phyloP scores from a whole-genome alignment of 1,140 invertebrate species.

The Lordiphosa collinella region DNA sequence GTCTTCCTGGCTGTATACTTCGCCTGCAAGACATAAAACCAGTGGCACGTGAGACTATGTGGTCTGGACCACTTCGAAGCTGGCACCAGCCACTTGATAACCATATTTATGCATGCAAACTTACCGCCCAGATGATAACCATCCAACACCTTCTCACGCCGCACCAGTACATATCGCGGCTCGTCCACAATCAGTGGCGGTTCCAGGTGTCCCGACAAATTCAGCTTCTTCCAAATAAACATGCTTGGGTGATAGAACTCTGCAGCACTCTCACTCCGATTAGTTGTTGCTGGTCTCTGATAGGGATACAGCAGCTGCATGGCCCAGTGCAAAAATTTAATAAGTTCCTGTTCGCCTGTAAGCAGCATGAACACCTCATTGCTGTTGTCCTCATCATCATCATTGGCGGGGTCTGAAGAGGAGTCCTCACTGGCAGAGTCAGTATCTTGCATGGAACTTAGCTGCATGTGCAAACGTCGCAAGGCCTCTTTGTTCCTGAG shows the following conservation, averaged over 20 bases:
- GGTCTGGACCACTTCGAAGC: constrained; percentile 5
- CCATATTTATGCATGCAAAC: constrained; percentile 9
- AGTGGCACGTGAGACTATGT: constrained; percentile 2
- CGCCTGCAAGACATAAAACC: constrained; percentile 17
- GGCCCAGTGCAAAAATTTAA: constrained; percentile 71
- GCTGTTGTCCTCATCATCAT: constrained; percentile 19
- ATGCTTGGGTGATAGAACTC: constrained; percentile 66
- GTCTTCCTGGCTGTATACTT: constrained; percentile 25
- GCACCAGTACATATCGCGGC: constrained; percentile 66
- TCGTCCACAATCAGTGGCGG: constrained; percentile 72
- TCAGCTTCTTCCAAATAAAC: constrained; percentile 74
- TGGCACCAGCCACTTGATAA: constrained; percentile 18
- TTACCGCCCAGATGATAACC: constrained; percentile 52
- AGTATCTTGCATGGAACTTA: constrained; percentile 40
- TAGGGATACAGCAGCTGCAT: constrained; percentile 65
- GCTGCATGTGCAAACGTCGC: constrained; percentile 42
- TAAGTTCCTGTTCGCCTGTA: constrained; percentile 66
- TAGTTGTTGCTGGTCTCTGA: constrained; percentile 13
- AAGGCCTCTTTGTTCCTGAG: constrained; percentile 57
- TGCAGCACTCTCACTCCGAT: constrained; percentile 35
- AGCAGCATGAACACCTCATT: constrained; percentile 69
- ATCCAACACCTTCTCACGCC: constrained; percentile 56
- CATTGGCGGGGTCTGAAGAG: not conserved
- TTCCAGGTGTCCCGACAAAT: constrained; percentile 68
- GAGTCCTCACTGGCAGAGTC: constrained; percentile 1